Base-by-base conservation (phyloP, 2,888 invertebrate species). In the Mantis religiosa region DNA sequence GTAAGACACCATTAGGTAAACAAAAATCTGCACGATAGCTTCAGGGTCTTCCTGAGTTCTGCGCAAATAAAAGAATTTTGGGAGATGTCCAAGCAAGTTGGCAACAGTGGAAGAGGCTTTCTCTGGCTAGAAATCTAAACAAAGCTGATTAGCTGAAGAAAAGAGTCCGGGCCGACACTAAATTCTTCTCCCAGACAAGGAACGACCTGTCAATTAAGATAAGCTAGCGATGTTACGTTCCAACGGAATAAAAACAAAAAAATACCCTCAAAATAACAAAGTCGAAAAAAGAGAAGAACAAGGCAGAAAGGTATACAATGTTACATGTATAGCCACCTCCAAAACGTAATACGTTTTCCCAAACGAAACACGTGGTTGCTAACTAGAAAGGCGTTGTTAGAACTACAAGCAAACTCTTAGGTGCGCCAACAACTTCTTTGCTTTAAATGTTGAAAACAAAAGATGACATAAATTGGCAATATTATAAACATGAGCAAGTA, bases 131-230 rank as follows among this genome's bases (percentile, higher is more conserved):
- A 86, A 85, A 86, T 86, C 30, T 81, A 86, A 86, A 86, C 86
- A 86, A 86, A 86, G 86, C 86, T 86, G 86, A 86, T 86, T 86
- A 86, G 86, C 81, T 71, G 54, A 71, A 71, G 54, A 71, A 71
- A 71, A 71, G 54, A 71, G 54, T 71, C 54, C 54, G 54, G 85
- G 28, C 28, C 86, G 71, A 86, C 81, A 86, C 86, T 86, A 86
- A 86, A 86, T 88, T 85, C 81, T 85, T 88, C 88, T 85, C 81
- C 87, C 84, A 88, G 87, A 90, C 90, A 87, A 47, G 30, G 87
- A 71, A 71, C 54, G 54, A 25, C 28, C 88, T 89, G 87, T 89
- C 89, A 89, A 88, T 88, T 88, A 89, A 88, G 89, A 89, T 89
- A 88, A 84, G 89, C 28, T 86, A 81, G 86, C 28, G 86, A 86